Evolutionary conservation across 2,888 invertebrate genomes (phyloP), one percentile per base, ranked within the genome.

Genomic region (Galeopsomyia nigrocyanea): DNA sequence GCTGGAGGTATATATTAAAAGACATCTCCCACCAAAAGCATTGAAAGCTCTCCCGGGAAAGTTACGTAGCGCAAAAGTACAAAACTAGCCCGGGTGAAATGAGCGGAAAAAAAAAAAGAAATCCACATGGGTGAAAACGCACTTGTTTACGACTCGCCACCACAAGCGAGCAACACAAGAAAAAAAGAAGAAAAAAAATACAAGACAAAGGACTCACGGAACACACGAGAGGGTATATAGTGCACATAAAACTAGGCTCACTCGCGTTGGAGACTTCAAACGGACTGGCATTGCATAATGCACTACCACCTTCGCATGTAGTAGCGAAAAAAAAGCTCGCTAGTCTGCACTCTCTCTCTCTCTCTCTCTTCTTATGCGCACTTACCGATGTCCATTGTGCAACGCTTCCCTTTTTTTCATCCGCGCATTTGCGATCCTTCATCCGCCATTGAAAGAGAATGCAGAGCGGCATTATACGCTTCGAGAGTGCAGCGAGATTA

Each of bases 211-310:
- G 39, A 39, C n/a, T n/a, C 10, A 13, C 39, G 39, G 26, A 26
- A 26, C 26, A 26, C 1, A 39, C 39, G 13, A 39, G 39, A 39
- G 39, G 26, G 3, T 39, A 9, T 39, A 39, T 13, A 39, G 39
- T 39, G 39, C 39, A 39, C 39, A 39, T 39, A 39, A 39, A 39
- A 39, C 39, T 39, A 39, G 39, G 39, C 39, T 10, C 39, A 39
- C 39, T 39, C 5, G 39, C 26, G 26, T 26, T 26, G 26, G 80
- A 78, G 78, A 83, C 84, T 84, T 83, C 83, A 84, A 84, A 84
- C 83, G 80, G 79, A 39, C 39, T 39, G 39, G 76, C 79, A 77
- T 75, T 83, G 82, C 83, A 83, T 84, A 83, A 84, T 84, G 84
- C 83, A 82, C 80, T 83, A 82, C 80, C 79, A 39, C 39, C 39